Evolutionary conservation across 2,797 vertebrate genomes (phyloP), one percentile per base, ranked within the genome.

Genomic region (Hozukius guyotensis): DNA sequence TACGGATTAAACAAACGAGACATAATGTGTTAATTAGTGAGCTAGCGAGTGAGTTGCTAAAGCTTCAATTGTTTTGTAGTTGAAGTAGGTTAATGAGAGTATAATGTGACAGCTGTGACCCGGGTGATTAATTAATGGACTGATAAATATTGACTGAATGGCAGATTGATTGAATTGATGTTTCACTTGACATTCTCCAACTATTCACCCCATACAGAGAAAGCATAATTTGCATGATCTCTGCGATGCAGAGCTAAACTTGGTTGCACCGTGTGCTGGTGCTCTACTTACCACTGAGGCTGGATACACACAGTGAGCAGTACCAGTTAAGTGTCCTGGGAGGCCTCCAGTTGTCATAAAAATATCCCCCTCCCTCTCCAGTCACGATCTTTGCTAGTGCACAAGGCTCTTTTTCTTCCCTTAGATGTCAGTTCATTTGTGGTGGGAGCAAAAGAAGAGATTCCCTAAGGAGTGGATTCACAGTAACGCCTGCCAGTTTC

Each of bases 381-480:
- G 82, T 91, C 89, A 92, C 86, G 66, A 89, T 90, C 87, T 87
- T 85, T 91, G 88, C 84, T 74, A 31, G 88, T 89, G 87, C 92
- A 90, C 85, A 38, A 75, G 88, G 84, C 91, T 81, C 82, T 82
- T 91, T 90, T 90, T 91, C 90, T 84, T 93, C 81, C 87, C 84
- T 94, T 86, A 93, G 91, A 94, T 93, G 91, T 93, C 92, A 89
- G 91, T 93, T 93, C 88, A 89, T 92, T 94, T 92, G 87, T 90
- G 89, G 81, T 82, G 62, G 77, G 87, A 93, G 90, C 86, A 90
- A 90, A 92, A 78, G 82, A 91, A 88, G 79, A 87, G 84, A 83
- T 91, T 91, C 94, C 92, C 94, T 36, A 67, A 87, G 92, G 94
- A 94, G 90, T 82, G 72, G 82, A 86, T 90, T 91, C 91, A 89